Evolutionary conservation across 2,113 vertebrate species (phyloP).

Genomic region (Platichthys flesus): DNA sequence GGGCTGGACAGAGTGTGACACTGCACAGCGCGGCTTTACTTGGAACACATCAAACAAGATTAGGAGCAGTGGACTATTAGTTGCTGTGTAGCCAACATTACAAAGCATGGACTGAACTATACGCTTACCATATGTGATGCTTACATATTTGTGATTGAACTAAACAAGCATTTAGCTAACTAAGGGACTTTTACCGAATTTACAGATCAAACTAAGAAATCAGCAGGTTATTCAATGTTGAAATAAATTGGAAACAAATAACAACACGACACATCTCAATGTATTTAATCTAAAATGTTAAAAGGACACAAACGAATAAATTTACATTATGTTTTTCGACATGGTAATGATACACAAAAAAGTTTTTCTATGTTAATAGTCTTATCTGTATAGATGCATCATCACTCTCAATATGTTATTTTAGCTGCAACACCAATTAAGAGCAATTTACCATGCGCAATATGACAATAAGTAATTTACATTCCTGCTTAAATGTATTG

Average conservation of each 20-base stretch:
- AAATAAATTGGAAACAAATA: neutral
- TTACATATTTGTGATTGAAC: too few relatives aligned
- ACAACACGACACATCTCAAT: too few relatives aligned
- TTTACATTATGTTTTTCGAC: neutral
- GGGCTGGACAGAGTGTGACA: conserved; percentile 33
- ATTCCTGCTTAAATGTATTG: conserved; percentile 1
- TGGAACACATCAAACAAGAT: conserved; percentile 52
- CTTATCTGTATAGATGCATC: neutral
- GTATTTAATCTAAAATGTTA: neutral
- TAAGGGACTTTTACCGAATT: neutral
- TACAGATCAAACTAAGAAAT: neutral
- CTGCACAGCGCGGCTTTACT: conserved; percentile 22
- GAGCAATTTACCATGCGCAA: neutral
- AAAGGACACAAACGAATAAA: neutral
- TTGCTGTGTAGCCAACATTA: conserved; percentile 31
- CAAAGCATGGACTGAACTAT: neutral
- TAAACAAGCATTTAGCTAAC: too few relatives aligned
- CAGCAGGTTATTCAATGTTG: neutral
- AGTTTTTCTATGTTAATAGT: conserved; percentile 20
- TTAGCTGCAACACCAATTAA: neutral
- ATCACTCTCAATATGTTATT: neutral
- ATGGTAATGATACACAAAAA: neutral
- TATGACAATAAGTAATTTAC: conserved; percentile 9
- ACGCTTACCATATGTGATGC: neutral
- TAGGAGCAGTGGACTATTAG: conserved; percentile 32